A percentile compares a stretch with the other conserved stretches of the same genome.
Conservation (phyloP, 2,113 vertebrate species). For the Brachyhypopomus gauderio region DNA sequence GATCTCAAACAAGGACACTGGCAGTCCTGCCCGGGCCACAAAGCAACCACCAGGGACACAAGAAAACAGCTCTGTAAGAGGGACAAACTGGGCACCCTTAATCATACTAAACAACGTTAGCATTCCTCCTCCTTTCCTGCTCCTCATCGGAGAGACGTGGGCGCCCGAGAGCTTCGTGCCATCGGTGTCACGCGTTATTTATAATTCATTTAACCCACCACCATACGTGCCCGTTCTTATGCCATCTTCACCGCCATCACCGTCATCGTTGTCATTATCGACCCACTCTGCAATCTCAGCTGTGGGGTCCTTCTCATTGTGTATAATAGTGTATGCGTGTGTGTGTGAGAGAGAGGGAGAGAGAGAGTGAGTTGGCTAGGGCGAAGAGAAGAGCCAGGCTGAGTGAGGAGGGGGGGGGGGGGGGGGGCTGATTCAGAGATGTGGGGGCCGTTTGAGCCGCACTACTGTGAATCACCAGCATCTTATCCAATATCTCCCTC, state of each 20-base stretch:
- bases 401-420: background rate
- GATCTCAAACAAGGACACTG: no score
- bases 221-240: conserved; percentile 31
- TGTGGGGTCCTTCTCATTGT: conserved; percentile 34
- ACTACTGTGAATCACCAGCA: conserved; percentile 53
- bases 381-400: background rate
- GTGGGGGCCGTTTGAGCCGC: conserved; percentile 43
- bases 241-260: conserved; percentile 19
- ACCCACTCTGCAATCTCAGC: conserved; percentile 38
- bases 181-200: conserved; percentile 49
- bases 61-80: background rate
- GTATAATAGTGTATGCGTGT: background rate
- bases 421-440: conserved; percentile 50
- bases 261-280: conserved; percentile 8
- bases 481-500: conserved; percentile 32
- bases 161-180: conserved; percentile 28
- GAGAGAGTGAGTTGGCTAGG: background rate
- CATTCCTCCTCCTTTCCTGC: conserved; percentile 21
- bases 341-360: background rate
- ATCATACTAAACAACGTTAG: conserved; percentile 11
- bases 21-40: background rate
- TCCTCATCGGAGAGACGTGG: conserved; percentile 32
- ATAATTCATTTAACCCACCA: conserved; percentile 48
- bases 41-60: background rate
- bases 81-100: background rate